Base-by-base conservation (phyloP, 2,113 vertebrate genomes). In the Odontophorus gujanensis region DNA sequence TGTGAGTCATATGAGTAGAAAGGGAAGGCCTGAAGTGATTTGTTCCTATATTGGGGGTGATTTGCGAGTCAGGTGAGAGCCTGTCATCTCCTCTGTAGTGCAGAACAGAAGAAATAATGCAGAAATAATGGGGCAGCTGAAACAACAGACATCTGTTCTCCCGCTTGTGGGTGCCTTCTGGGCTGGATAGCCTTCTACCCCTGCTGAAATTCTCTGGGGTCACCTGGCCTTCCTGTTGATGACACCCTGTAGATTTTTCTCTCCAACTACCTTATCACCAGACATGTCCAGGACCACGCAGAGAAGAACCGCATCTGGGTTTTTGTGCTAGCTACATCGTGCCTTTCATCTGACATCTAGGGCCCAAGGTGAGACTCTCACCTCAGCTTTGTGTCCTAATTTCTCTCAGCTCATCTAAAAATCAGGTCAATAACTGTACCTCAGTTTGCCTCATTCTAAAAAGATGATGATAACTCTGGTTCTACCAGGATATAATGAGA, bases 401-500 rank as follows among this genome's bases (percentile, higher is more conserved):
- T 96, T 93, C 65, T 83, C 63, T 51, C 47, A 17, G 62, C 50
- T 87, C 51, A 19, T 75, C 76, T 90, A 84, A 94, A 94, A 96
- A 96, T 15, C 90, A 93, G 96, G 96, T 57, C 85, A 90, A 40
- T 67, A 92, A 90, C 19, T 86, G 68, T 74, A 79, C 76, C 61
- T 96, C 82, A 81, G 73, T 84, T 92, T 93, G 80, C 51, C 88
- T 51, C 51, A n/a, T 92, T 93, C 95, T 88, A 96, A 94, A 95
- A 96, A 26, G 65, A 76, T 6, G 17, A 51, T 68, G 87, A 81
- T 89, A 66, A 94, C 45, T 91, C 68, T 47, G 78, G 55, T 59
- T 71, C 73, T 81, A 90, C 28, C 57, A 95, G 95, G 59, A 95
- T 88, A 90, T 80, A 69, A 59, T 57, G 82, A 87, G 85, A 71